Evolutionary conservation across 2,888 invertebrate species (phyloP), one percentile per base, ranked within the genome.

Genomic region (Amphimallon solstitiale): DNA sequence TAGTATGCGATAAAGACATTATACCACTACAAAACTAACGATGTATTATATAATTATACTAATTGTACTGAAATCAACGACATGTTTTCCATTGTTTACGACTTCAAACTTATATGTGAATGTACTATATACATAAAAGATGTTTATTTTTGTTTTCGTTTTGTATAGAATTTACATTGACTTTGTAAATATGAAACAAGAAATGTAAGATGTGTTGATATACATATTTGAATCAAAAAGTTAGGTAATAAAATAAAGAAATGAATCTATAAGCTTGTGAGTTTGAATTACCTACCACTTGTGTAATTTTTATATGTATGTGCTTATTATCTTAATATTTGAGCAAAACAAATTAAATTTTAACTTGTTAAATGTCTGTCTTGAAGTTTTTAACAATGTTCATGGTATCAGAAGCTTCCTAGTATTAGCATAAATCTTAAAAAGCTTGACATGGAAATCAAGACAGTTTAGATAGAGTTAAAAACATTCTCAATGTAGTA

Each of bases 141-240:
- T 29, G 43, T 29, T 59, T 45, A 59, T 59, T 59, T 59, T 5
- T 43, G 10, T 6, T 5, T 38, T 3, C 19, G 2, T 43, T 59
- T 59, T 59, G 56, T 59, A 59, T 59, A 59, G 56, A 43, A 29
- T 38, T 54, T 12, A 23, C 19, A 59, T 45, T 43, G 15, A 59
- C 43, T 59, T 59, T 59, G 56, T 59, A 59, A 59, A 59, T 59
- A 59, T 7, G 29, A 23, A 54, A 54, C 19, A 54, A 40, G 40
- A 54, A 14, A 38, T 63, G 63, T 63, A 63, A 37, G 51, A 63
- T 63, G 63, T 63, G 51, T 63, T 63, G 51, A 34, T 49, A 63
- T 63, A 63, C 63, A 63, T 63, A 51, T 38, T 63, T 63, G 29
- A 62, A 62, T 62, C 62, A 62, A 59, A 59, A 59, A 29, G 5